Conservation (phyloP, 92 coral and sea anemone genomes). For the Zoanthus gigantus region DNA sequence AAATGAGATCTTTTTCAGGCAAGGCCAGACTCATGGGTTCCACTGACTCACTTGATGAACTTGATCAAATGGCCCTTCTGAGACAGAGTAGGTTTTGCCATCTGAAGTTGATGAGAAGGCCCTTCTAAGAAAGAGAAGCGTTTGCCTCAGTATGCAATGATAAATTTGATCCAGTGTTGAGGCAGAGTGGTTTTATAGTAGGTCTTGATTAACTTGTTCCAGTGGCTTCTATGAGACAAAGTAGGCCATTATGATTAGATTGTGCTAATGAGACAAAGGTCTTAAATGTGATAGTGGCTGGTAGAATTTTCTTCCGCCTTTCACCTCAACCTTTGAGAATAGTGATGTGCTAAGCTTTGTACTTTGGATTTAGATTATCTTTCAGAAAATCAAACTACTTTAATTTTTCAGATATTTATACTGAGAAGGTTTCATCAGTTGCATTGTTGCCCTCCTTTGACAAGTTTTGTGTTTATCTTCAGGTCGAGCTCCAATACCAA, state of each 20-base stretch:
- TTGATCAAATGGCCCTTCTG: conserved; percentile 74
- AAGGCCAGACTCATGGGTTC: conserved; percentile 87
- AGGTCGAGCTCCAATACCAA: conserved; percentile 90
- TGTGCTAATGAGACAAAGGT: too few relatives aligned
- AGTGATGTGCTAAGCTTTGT: too few relatives aligned
- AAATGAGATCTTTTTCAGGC: conserved; percentile 63
- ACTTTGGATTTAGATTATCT: too few relatives aligned
- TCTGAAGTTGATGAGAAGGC: conserved; percentile 45
- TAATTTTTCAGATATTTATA: too few relatives aligned
- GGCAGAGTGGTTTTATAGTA: conserved; percentile 46
- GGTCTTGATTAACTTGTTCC: background rate
- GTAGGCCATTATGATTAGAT: too few relatives aligned
- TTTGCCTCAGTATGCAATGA: background rate
- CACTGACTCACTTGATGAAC: conserved; percentile 77
- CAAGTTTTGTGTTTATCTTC: background rate
- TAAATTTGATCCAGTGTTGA: background rate
- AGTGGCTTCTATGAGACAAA: too few relatives aligned
- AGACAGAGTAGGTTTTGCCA: conserved; percentile 65
- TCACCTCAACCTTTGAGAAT: too few relatives aligned
- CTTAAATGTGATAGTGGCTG: too few relatives aligned
- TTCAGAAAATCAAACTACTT: too few relatives aligned
- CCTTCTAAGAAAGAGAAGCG: conserved; percentile 58
- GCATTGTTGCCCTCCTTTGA: background rate
- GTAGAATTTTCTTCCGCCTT: too few relatives aligned
- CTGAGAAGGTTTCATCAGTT: background rate